Evolutionary conservation across 1,140 invertebrate genomes (phyloP).

Genomic region (Sminthurides bifidus): DNA sequence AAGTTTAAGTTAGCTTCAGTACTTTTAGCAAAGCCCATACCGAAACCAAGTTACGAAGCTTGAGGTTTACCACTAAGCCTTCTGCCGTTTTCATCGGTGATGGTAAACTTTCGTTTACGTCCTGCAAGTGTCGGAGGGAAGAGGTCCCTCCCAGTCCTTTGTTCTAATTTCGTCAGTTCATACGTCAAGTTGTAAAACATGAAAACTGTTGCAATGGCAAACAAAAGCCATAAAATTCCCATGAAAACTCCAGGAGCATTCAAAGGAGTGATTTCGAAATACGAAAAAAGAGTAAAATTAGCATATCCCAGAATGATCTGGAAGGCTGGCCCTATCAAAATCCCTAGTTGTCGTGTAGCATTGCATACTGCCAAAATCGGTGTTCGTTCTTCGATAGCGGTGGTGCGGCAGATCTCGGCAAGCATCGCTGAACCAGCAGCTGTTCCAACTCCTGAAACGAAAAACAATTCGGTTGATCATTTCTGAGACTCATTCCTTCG

Average conservation of each 20-base stretch:
- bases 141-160: not conserved
- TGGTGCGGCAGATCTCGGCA: constrained; percentile 21
- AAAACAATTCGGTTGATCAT: too few species aligned
- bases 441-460: constrained; percentile 15
- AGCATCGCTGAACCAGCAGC: constrained; percentile 26
- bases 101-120: too few species aligned
- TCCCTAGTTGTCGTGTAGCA: constrained; percentile 24
- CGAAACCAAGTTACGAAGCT: too few species aligned
- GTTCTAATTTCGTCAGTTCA: constrained; percentile 12
- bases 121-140: not conserved
- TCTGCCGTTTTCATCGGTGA: too few species aligned
- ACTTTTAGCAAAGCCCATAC: too few species aligned
- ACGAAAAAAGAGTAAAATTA: not conserved
- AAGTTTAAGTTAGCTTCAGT: too few species aligned
- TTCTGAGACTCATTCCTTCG: too few species aligned
- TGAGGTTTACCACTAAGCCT: too few species aligned
- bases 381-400: constrained; percentile 22
- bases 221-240: constrained; percentile 19
- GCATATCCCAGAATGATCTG: not conserved
- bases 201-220: constrained; percentile 16
- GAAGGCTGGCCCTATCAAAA: constrained; percentile 15
- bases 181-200: constrained; percentile 24
- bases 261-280: constrained; percentile 15
- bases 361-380: constrained; percentile 26
- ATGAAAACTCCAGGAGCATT: constrained; percentile 27